Evolutionary conservation across 92 coral and sea anemone genomes (phyloP).

Genomic region (Nematostella vectensis): DNA sequence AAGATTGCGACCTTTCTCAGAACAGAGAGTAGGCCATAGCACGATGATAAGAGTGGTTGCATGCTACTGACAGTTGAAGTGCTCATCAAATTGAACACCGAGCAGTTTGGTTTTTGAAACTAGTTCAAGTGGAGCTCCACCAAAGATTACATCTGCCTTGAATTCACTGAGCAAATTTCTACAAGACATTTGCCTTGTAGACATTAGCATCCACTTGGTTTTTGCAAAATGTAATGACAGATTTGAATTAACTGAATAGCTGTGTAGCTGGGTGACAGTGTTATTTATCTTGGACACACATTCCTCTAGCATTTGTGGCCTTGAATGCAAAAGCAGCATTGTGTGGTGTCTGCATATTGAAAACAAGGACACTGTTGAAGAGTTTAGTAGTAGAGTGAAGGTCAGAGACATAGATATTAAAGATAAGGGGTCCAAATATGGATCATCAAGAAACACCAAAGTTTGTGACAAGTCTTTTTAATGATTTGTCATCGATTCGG

Average conservation of each 20-base stretch:
- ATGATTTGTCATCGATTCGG: neutral
- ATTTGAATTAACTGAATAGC: neutral
- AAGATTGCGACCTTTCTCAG: slow-evolving; percentile 26
- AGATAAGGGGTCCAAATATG: neutral
- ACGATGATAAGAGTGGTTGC: slow-evolving; percentile 24
- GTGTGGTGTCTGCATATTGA: neutral
- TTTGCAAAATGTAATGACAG: slow-evolving; percentile 1
- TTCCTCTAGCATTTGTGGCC: neutral
- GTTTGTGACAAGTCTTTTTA: neutral
- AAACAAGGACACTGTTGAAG: neutral
- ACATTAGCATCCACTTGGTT: slow-evolving; percentile 8
- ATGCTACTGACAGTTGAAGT: slow-evolving; percentile 36
- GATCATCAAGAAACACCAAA: neutral
- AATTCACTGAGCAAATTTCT: neutral
- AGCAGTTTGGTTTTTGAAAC: slow-evolving; percentile 3
- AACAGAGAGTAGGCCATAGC: slow-evolving; percentile 22
- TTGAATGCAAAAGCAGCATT: neutral
- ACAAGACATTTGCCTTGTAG: slow-evolving; percentile 4
- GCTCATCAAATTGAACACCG: slow-evolving; percentile 5
- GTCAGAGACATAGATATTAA: neutral
- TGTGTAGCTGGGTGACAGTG: neutral
- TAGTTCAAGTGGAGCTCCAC: neutral
- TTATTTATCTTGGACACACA: neutral
- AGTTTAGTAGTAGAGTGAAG: neutral
- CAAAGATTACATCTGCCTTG: neutral